These are phyloP conservation scores for Drosophila kanekoi DNA, from an alignment of 2,888 invertebrate genomes.

Conservation along the genomic window DNA sequence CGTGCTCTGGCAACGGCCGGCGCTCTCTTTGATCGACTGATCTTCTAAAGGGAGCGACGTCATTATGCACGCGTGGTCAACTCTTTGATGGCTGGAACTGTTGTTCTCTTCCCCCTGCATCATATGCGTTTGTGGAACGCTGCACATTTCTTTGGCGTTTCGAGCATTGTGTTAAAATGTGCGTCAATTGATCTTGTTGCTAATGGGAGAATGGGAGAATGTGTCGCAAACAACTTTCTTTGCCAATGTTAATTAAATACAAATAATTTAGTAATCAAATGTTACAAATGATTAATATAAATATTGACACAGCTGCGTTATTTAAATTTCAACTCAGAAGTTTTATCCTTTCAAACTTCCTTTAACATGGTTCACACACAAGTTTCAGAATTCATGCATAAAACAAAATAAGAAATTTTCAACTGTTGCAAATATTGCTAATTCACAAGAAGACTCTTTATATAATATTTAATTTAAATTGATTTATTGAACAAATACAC, in stretches of 20 bases:
- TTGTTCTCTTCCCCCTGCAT: slow-evolving; percentile 10
- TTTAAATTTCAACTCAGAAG: too few relatives aligned
- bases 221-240: neutral
- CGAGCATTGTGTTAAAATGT: slow-evolving; percentile 28
- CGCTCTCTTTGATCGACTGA: slow-evolving; percentile 79
- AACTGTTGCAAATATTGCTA: too few relatives aligned
- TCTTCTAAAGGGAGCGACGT: slow-evolving; percentile 77
- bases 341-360: too few relatives aligned
- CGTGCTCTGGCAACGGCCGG: slow-evolving; percentile 52
- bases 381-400: too few relatives aligned
- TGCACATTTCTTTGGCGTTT: slow-evolving; percentile 34
- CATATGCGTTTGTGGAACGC: slow-evolving; percentile 23
- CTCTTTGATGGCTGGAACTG: slow-evolving; percentile 58
- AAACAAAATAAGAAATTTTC: too few relatives aligned
- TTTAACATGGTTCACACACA: too few relatives aligned
- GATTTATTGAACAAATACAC: neutral
- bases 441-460: too few relatives aligned
- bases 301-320: too few relatives aligned
- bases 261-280: neutral
- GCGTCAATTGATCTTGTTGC: slow-evolving; percentile 25
- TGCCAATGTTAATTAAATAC: neutral
- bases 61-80: slow-evolving; percentile 82
- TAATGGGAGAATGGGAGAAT: slow-evolving; percentile 17
- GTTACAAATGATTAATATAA: too few relatives aligned
- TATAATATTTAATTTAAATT: too few relatives aligned